Conservation (phyloP, 2,888 invertebrate genomes). For the Phengaris arion region DNA sequence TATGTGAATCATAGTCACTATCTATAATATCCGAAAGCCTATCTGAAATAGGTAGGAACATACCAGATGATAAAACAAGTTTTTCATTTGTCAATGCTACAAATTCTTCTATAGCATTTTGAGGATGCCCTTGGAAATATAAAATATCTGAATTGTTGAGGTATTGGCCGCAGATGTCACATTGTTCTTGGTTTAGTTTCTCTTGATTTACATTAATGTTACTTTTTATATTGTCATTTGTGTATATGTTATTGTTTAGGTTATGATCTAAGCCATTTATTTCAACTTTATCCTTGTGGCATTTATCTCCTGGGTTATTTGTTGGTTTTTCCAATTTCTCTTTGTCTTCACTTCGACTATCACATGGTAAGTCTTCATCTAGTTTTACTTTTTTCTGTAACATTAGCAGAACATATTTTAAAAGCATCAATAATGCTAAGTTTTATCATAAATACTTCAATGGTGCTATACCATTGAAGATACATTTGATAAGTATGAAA, state of each 20-base stretch:
- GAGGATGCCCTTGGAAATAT: slow-evolving; percentile 87
- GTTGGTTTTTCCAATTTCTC: slow-evolving; percentile 18
- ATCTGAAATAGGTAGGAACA: slow-evolving; percentile 41
- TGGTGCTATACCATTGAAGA: no score
- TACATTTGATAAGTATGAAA: no score
- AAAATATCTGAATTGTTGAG: slow-evolving; percentile 72
- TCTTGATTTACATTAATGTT: slow-evolving; percentile 31
- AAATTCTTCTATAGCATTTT: slow-evolving; percentile 87
- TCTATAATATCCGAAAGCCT: no score
- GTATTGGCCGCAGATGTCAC: slow-evolving; percentile 69
- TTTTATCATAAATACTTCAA: no score
- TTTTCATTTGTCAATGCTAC: slow-evolving; percentile 87
- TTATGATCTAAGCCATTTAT: slow-evolving; percentile 31
- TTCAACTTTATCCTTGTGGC: slow-evolving; percentile 30
- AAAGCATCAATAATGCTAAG: no score
- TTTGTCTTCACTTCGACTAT: not conserved
- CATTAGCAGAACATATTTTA: not conserved
- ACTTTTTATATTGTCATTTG: slow-evolving; percentile 9
- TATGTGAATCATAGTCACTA: no score
- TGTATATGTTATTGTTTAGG: slow-evolving; percentile 31
- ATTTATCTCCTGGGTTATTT: slow-evolving; percentile 26
- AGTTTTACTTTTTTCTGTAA: slow-evolving; percentile 57
- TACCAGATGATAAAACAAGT: slow-evolving; percentile 85
- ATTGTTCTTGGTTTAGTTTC: slow-evolving; percentile 56
- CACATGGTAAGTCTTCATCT: slow-evolving; percentile 32